Conservation (phyloP, 2,888 invertebrate genomes). For the Nephrotoma appendiculata region DNA sequence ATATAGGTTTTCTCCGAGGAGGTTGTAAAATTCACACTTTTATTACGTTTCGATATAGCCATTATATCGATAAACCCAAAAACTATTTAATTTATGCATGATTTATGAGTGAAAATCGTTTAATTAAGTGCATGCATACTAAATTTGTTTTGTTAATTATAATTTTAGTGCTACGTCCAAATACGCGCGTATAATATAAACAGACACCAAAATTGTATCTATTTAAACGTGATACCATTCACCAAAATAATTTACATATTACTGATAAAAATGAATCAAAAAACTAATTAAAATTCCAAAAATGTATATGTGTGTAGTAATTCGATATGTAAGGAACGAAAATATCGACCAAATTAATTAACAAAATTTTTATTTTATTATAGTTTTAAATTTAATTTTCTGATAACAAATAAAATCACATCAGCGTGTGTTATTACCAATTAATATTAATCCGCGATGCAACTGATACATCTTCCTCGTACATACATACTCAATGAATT, state of each 20-base stretch:
- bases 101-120: neutral
- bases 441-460: neutral
- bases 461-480: no score
- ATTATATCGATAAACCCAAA: neutral
- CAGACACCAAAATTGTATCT: neutral
- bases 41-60: neutral
- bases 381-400: neutral
- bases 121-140: neutral
- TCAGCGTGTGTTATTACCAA: neutral
- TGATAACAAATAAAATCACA: neutral
- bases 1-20: neutral
- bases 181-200: neutral
- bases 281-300: neutral
- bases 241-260: neutral
- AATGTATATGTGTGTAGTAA: neutral
- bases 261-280: neutral
- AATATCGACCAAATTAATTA: neutral
- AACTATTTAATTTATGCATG: neutral
- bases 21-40: neutral
- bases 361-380: neutral
- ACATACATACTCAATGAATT: no score
- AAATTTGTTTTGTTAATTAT: neutral
- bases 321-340: neutral
- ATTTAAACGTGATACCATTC: neutral
- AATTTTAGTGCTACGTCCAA: neutral